Base-by-base conservation (phyloP, 2,797 vertebrate genomes). In the Alcedo atthis region DNA sequence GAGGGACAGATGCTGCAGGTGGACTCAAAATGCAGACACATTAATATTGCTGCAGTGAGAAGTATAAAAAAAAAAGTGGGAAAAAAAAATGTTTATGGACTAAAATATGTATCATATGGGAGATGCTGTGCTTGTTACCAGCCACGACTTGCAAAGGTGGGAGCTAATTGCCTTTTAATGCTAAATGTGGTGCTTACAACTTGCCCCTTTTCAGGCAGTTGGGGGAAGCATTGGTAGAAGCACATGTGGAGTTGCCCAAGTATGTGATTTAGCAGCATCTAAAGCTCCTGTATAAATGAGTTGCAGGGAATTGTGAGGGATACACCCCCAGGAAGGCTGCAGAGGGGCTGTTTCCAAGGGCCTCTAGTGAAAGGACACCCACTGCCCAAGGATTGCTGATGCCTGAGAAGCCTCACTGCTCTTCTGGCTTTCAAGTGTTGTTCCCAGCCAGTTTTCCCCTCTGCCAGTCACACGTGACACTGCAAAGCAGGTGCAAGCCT, bases 401-500 rank as follows among this genome's bases (percentile, higher is more conserved):
- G 40, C 37, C 42, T 59, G 73, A 84, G 40, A 92, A 61, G 33
- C 63, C 61, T 40, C 6, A 2, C 61, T 37, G 18, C 55, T 90
- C 33, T 84, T 91, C 89, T 30, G 58, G 68, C 35, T 51, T 81
- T 77, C 32, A 61, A 81, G 45, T 54, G 53, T 40, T 15, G 37
- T 6, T 6, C 37, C 37, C 4, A 0, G 79, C 59, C 58, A 58
- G 63, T 87, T 92, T 93, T 87, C 90, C 79, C 43, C 43, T 87
- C 83, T 78, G 75, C 81, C 46, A 64, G 66, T 76, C 87, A 59
- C 8, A 7, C 9, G 45, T 61, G 85, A 87, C 46, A 2, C 37
- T 71, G 28, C 40, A 78, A 93, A 55, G 86, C 84, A 92, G 94
- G 93, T 92, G 86, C 69, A 93, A 94, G 48, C 62, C 68, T 95